Conservation (phyloP, 2,888 invertebrate genomes). For the Lissocephala sabroskyi region DNA sequence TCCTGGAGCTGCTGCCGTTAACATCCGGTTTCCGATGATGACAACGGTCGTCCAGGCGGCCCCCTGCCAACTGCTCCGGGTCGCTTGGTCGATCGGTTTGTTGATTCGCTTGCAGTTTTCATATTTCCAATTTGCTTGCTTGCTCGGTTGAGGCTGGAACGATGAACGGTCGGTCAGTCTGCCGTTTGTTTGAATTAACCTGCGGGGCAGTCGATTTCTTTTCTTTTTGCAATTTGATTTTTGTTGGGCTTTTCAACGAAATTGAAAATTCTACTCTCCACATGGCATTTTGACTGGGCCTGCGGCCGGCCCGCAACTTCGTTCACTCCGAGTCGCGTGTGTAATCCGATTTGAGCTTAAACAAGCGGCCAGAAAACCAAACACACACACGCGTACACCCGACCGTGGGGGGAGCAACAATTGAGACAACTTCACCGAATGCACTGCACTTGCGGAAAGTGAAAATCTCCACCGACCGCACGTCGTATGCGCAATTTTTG, state of each 20-base stretch:
- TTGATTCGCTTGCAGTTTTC: slow-evolving; percentile 32
- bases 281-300: not conserved
- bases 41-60: no score
- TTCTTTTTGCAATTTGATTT: slow-evolving; percentile 26
- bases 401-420: not conserved
- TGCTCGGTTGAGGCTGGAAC: slow-evolving; percentile 10
- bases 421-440: slow-evolving; percentile 8
- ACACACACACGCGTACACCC: not conserved
- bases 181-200: not conserved
- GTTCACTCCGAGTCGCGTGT: slow-evolving; percentile 14
- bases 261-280: slow-evolving; percentile 23
- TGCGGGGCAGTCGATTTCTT: no score
- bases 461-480: no score
- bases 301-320: not conserved
- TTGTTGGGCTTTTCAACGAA: slow-evolving; percentile 21
- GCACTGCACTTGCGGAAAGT: no score
- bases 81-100: slow-evolving; percentile 15
- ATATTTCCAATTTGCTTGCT: slow-evolving; percentile 33
- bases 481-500: no score
- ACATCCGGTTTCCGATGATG: slow-evolving; percentile 49
- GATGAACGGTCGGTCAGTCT: not conserved
- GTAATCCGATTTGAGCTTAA: slow-evolving; percentile 42
- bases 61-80: not conserved
- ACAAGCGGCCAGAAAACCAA: slow-evolving; percentile 3
- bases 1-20: slow-evolving; percentile 42